A percentile compares a stretch with the other conserved stretches of the same genome.
phyloP scores from a whole-genome alignment of 2,888 invertebrate species.

The Flabesymbios commensalis region DNA sequence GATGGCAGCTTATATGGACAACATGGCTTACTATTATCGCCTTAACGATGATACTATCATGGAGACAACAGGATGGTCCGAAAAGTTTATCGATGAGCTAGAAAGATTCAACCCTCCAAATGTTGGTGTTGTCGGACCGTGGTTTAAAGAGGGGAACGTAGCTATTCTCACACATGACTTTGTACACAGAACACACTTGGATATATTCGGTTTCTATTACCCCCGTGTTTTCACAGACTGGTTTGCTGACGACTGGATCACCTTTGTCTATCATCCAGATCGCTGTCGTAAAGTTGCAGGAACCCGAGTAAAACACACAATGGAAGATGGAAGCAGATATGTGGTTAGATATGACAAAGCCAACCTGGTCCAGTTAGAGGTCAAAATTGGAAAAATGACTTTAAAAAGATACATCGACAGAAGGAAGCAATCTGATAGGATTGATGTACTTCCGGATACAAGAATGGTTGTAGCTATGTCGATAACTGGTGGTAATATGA shows the following conservation, averaged over 20 bases:
- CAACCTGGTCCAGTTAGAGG: constrained; percentile 29
- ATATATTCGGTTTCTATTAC: constrained; percentile 39
- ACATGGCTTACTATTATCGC: constrained; percentile 37
- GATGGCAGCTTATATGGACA: constrained; percentile 41
- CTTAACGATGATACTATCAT: constrained; percentile 38
- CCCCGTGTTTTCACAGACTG: constrained; percentile 42
- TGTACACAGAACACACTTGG: constrained; percentile 38
- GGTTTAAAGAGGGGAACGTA: constrained; percentile 36
- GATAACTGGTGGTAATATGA: constrained; percentile 27
- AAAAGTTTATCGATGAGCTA: constrained; percentile 33
- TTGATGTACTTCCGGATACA: too few relatives aligned
- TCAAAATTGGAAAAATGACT: constrained; percentile 32
- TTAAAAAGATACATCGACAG: constrained; percentile 27
- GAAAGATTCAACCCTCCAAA: constrained; percentile 33
- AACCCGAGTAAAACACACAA: constrained; percentile 35
- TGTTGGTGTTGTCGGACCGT: constrained; percentile 38
- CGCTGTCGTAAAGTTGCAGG: constrained; percentile 29
- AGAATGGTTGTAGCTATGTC: constrained; percentile 30
- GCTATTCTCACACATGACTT: constrained; percentile 38
- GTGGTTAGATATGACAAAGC: constrained; percentile 36
- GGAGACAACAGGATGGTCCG: constrained; percentile 36
- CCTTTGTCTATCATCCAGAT: constrained; percentile 64
- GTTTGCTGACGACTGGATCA: constrained; percentile 74
- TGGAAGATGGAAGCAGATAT: constrained; percentile 36
- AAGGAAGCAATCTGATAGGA: constrained; percentile 10